phyloP scores from a whole-genome alignment of 2,797 vertebrate genomes.

The Dallia pectoralis region DNA sequence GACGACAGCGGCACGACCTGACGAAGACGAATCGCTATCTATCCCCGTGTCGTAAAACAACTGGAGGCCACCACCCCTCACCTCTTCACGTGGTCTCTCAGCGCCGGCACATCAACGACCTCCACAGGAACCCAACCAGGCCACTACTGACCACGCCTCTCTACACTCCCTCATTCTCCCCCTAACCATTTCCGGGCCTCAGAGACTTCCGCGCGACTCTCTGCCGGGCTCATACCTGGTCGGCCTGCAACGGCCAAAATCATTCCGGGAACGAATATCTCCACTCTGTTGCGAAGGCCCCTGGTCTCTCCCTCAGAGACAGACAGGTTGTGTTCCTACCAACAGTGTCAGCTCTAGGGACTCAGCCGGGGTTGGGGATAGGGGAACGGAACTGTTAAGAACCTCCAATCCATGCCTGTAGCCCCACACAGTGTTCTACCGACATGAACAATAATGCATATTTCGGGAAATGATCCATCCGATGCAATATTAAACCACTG shows the following conservation, averaged over 20 bases:
- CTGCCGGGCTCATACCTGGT: slow-evolving; percentile 62
- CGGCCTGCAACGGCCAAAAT: slow-evolving; percentile 61
- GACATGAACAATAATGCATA: slow-evolving; percentile 4
- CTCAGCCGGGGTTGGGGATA: slow-evolving; percentile 53
- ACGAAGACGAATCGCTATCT: slow-evolving; percentile 74
- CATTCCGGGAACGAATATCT: slow-evolving; percentile 54
- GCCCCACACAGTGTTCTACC: slow-evolving; percentile 28
- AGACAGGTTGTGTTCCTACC: slow-evolving; percentile 76
- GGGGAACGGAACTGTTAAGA: slow-evolving; percentile 17
- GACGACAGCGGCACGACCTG: slow-evolving; percentile 69
- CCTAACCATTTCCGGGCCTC: slow-evolving; percentile 18
- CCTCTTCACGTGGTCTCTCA: slow-evolving; percentile 67
- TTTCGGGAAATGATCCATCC: slow-evolving; percentile 41
- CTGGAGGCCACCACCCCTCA: slow-evolving; percentile 74
- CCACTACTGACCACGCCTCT: slow-evolving; percentile 17
- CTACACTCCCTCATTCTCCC: slow-evolving; percentile 13
- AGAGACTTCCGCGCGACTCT: slow-evolving; percentile 38
- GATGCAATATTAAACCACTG: too few species aligned
- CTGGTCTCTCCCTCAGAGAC: slow-evolving; percentile 46
- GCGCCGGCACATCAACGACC: slow-evolving; percentile 55
- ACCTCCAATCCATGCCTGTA: slow-evolving; percentile 33
- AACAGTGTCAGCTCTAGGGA: slow-evolving; percentile 65
- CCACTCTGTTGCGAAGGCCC: slow-evolving; percentile 50
- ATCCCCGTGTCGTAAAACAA: slow-evolving; percentile 66
- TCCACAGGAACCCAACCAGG: background rate